These are phyloP conservation scores for Miichthys miiuy DNA, from an alignment of 2,797 vertebrate species.

Conservation along the genomic window DNA sequence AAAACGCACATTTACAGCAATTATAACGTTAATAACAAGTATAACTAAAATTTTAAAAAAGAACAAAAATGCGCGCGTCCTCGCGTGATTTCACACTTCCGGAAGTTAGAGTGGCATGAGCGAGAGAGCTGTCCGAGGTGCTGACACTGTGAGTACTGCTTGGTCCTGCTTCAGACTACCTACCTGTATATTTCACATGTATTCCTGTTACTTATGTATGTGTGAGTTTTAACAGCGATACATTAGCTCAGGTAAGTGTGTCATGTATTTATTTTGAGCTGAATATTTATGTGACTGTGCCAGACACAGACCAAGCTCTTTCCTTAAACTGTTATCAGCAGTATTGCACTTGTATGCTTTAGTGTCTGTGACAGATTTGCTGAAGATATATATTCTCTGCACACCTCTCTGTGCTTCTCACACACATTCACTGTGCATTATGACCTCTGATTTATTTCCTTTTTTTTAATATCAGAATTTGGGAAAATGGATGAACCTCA, in stretches of 20 bases:
- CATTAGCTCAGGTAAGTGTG: neutral
- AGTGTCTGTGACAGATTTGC: slow-evolving; percentile 7
- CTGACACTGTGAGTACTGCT: slow-evolving; percentile 68
- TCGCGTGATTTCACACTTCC: slow-evolving; percentile 69
- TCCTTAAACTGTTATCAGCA: neutral
- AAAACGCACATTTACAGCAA: rapidly evolving
- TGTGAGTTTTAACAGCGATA: neutral
- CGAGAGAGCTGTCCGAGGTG: slow-evolving; percentile 80
- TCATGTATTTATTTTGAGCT: neutral
- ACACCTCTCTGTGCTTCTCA: neutral
- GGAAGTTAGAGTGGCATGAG: slow-evolving; percentile 56
- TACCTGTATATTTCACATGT: neutral
- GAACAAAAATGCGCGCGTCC: neutral
- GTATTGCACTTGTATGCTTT: neutral
- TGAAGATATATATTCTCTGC: neutral
- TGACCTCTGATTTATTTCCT: neutral
- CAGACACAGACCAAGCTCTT: slow-evolving; percentile 1
- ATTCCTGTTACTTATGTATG: neutral
- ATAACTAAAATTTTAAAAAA: neutral
- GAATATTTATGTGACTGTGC: neutral
- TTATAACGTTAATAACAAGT: neutral
- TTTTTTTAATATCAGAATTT: slow-evolving; percentile 17
- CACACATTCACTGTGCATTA: neutral
- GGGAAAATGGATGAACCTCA: slow-evolving; percentile 64
- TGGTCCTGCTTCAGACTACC: slow-evolving; percentile 14